Evolutionary conservation across 1,140 invertebrate species (phyloP).

Genomic region (Pogonomyrmex barbatus): DNA sequence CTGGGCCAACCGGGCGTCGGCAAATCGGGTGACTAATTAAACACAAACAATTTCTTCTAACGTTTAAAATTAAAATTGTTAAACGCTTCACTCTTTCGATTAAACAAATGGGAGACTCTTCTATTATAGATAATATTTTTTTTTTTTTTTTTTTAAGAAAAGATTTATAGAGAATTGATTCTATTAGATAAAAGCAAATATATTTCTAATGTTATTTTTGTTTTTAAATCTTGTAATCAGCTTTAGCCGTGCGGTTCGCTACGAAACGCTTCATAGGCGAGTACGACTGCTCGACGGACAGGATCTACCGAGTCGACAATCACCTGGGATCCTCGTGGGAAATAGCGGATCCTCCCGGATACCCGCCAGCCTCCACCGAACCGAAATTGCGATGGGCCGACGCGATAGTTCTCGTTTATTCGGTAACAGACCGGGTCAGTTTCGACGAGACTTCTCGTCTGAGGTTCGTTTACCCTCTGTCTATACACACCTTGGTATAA

Average conservation of each 20-base stretch:
- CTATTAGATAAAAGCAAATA: too few relatives aligned
- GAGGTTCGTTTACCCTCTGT: conserved; percentile 86
- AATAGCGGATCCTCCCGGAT: conserved; percentile 72
- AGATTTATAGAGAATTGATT: background rate
- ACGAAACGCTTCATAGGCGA: conserved; percentile 94
- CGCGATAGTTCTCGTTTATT: conserved; percentile 94
- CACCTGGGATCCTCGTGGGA: conserved; percentile 68
- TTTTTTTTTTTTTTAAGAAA: background rate
- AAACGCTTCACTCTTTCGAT: background rate
- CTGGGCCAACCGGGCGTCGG: conserved; percentile 92
- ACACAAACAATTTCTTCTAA: background rate
- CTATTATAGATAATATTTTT: background rate
- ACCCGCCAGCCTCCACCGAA: conserved; percentile 83
- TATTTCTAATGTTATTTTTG: background rate
- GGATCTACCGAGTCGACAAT: conserved; percentile 87
- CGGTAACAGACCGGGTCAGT: conserved; percentile 93
- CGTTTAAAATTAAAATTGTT: background rate
- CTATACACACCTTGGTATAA: background rate
- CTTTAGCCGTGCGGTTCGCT: conserved; percentile 93
- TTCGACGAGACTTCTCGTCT: conserved; percentile 94
- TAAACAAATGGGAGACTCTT: background rate
- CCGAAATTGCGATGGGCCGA: conserved; percentile 94
- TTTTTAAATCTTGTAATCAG: conserved; percentile 82
- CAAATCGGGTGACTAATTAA: conserved; percentile 89
- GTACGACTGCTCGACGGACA: conserved; percentile 93